phyloP scores from a whole-genome alignment of 2,113 vertebrate genomes.

The Dicerorhinus sumatrensis region DNA sequence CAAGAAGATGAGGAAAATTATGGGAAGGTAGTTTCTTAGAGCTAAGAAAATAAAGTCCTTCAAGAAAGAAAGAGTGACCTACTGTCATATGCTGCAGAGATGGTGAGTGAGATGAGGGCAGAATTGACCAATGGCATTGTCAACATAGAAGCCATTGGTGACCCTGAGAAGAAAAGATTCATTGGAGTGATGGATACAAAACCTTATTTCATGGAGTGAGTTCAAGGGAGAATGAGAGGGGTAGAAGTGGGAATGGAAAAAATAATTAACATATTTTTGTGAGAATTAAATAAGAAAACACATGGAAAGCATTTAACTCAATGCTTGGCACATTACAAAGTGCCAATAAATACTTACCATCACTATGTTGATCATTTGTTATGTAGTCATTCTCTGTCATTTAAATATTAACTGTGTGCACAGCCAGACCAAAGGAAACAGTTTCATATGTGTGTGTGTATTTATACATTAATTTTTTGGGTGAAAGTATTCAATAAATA shows the following conservation, averaged over 20 bases:
- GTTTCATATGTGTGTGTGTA: not conserved
- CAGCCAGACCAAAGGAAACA: not conserved
- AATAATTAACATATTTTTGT: not conserved
- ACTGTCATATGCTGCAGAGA: not conserved
- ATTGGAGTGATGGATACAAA: not conserved
- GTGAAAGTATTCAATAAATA: not conserved
- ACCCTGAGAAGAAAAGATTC: not conserved
- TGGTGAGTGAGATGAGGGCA: not conserved
- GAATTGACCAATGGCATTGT: not conserved
- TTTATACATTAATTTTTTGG: not conserved
- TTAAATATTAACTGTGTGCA: constrained; percentile 5
- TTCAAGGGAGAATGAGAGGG: not conserved
- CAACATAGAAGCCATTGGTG: not conserved
- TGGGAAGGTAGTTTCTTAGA: not conserved
- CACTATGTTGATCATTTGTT: not conserved
- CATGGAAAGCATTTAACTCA: not conserved
- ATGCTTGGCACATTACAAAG: not conserved
- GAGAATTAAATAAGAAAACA: constrained; percentile 12
- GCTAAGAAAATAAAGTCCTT: not conserved
- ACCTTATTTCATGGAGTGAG: not conserved
- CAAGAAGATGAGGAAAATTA: not conserved
- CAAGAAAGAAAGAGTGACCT: not conserved
- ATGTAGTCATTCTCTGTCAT: not conserved
- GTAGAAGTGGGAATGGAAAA: not conserved
- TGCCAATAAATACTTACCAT: not conserved